Percentiles rank a stretch among this genome's conserved stretches.
Evolutionary conservation across 2,113 vertebrate species (phyloP).

Genomic region (Syngnathus scovelli): DNA sequence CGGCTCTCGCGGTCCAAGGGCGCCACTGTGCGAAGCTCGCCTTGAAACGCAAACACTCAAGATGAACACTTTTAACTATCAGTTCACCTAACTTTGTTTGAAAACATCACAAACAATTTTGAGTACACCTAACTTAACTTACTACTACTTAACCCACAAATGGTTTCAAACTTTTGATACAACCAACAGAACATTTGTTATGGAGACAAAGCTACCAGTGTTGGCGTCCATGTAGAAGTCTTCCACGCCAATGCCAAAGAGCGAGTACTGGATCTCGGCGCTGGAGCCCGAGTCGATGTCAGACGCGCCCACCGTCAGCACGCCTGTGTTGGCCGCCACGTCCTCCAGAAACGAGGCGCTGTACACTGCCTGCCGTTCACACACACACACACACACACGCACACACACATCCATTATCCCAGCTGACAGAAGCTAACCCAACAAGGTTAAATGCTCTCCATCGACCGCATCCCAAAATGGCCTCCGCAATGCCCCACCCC

Average conservation of each 20-base stretch:
- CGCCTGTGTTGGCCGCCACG: conserved; percentile 79
- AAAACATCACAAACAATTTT: neutral
- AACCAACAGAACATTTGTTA: neutral
- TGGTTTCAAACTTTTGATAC: neutral
- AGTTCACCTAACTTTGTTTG: too few relatives aligned
- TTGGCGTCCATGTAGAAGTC: conserved; percentile 94
- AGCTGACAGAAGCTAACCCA: conserved; percentile 17
- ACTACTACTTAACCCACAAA: too few relatives aligned
- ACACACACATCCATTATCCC: conserved; percentile 30
- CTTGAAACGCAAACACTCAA: conserved; percentile 51
- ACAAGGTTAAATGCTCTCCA: conserved; percentile 15
- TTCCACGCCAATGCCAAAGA: conserved; percentile 86
- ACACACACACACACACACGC: neutral
- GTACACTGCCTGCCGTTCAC: conserved; percentile 76
- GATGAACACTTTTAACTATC: too few relatives aligned
- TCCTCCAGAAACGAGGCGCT: conserved; percentile 86
- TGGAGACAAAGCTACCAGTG: conserved; percentile 70
- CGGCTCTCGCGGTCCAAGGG: conserved; percentile 82
- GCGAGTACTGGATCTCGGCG: conserved; percentile 87
- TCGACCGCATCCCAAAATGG: conserved; percentile 20
- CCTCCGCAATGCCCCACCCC: conserved; percentile 1
- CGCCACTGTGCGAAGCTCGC: conserved; percentile 84
- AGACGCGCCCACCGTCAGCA: conserved; percentile 81
- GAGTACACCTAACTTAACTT: neutral
- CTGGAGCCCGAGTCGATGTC: conserved; percentile 88